Percentiles rank a stretch among this genome's conserved stretches.
Conservation (phyloP, 2,797 vertebrate species). For the Lerista edwardsae region DNA sequence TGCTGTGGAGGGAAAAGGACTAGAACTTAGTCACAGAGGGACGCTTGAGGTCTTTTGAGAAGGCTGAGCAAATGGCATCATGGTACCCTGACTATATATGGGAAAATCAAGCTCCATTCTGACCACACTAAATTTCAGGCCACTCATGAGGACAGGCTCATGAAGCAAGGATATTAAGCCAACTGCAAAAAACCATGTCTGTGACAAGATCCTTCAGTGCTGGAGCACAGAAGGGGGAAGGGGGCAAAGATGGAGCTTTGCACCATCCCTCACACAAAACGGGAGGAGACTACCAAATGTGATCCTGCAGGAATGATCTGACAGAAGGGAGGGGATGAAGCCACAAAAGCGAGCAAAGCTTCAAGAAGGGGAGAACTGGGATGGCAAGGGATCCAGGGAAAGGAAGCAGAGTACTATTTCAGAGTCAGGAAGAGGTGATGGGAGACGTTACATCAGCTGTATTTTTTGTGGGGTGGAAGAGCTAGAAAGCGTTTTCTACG, state of each 20-base stretch:
- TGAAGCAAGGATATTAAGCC: neutral
- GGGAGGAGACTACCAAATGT: neutral
- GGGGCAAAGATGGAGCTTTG: slow-evolving; percentile 9
- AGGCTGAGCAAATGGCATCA: slow-evolving; percentile 5
- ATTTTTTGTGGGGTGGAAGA: neutral
- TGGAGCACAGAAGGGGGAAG: neutral
- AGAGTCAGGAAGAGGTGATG: neutral
- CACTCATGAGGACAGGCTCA: neutral
- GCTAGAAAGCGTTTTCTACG: neutral
- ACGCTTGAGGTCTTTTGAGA: slow-evolving; percentile 3
- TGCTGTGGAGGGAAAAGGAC: neutral
- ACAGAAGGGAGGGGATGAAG: neutral
- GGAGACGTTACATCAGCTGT: neutral
- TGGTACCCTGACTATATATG: slow-evolving; percentile 28
- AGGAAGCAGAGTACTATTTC: neutral
- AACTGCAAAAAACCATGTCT: neutral
- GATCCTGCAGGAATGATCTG: neutral
- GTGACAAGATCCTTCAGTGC: neutral
- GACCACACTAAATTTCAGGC: slow-evolving; percentile 25
- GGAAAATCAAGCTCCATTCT: slow-evolving; percentile 15
- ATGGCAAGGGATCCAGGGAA: neutral
- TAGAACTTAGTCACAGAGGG: slow-evolving; percentile 7
- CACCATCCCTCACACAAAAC: slow-evolving; percentile 4
- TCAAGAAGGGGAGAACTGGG: neutral
- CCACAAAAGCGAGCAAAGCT: neutral